phyloP scores from a whole-genome alignment of 2,888 invertebrate genomes.

The Argynnis bischoffii region DNA sequence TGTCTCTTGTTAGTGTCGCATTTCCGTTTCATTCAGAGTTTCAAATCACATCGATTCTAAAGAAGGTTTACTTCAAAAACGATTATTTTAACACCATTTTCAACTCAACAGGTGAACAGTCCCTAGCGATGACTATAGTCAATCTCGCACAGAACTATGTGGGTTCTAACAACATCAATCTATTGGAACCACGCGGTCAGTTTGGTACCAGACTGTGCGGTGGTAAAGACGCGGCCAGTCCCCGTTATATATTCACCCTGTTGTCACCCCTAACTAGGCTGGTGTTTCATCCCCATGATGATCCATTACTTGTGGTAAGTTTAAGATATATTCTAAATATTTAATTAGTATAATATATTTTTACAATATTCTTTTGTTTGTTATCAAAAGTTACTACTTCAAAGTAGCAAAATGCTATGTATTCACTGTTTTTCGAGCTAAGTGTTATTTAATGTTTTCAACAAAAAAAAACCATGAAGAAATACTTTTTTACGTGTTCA shows the following conservation, averaged over 20 bases:
- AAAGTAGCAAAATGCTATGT: too few species aligned
- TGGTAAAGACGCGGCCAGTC: conserved; percentile 97
- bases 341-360: too few species aligned
- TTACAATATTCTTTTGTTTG: background rate
- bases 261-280: conserved; percentile 91
- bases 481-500: too few species aligned
- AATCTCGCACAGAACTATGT: conserved; percentile 99
- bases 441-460: too few species aligned
- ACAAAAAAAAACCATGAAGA: too few species aligned
- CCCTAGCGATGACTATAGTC: conserved; percentile 96
- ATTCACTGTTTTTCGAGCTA: too few species aligned
- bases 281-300: conserved; percentile 94
- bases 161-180: conserved; percentile 98
- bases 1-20: too few species aligned
- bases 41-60: too few species aligned
- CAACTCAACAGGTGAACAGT: conserved; percentile 85
- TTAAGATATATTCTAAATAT: background rate
- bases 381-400: background rate
- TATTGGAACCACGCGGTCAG: conserved; percentile 97
- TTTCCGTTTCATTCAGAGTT: too few species aligned
- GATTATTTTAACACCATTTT: too few species aligned
- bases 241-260: conserved; percentile 98
- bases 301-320: conserved; percentile 87
- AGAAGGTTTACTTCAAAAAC: too few species aligned
- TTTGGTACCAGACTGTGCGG: conserved; percentile 96